Conservation (phyloP, 1,140 invertebrate genomes). For the Ips nitidus region DNA sequence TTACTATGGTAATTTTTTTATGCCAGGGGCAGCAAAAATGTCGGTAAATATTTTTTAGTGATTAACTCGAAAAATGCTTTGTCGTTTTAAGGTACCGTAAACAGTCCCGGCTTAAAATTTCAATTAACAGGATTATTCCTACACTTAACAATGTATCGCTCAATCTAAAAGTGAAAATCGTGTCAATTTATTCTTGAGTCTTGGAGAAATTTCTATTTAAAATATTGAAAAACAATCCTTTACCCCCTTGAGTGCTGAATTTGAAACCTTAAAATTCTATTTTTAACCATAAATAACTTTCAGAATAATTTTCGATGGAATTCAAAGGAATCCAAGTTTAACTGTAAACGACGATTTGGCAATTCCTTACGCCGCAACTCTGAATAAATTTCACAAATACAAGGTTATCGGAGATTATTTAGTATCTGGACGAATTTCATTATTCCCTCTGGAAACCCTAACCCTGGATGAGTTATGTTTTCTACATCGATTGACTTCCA, state of each 20-base stretch:
- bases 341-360: conserved; percentile 52
- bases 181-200: neutral
- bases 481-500: conserved; percentile 62
- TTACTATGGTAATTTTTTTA: too few relatives aligned
- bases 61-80: neutral
- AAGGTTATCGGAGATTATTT: conserved; percentile 62
- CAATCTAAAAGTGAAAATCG: neutral
- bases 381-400: conserved; percentile 61
- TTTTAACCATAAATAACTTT: conserved; percentile 30
- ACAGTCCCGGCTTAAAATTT: neutral
- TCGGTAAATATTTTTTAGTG: neutral
- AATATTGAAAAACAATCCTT: neutral
- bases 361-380: conserved; percentile 61
- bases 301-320: conserved; percentile 65
- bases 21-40: neutral
- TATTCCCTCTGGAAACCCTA: conserved; percentile 52
- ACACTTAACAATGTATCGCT: neutral
- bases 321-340: conserved; percentile 54
- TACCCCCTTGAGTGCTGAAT: too few relatives aligned
- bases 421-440: conserved; percentile 56
- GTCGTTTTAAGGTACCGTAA: too few relatives aligned
- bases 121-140: neutral
- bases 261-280: too few relatives aligned
- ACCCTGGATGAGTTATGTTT: conserved; percentile 58
- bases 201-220: neutral